phyloP scores from a whole-genome alignment of 2,113 vertebrate genomes.

The Pyxicephalus adspersus region DNA sequence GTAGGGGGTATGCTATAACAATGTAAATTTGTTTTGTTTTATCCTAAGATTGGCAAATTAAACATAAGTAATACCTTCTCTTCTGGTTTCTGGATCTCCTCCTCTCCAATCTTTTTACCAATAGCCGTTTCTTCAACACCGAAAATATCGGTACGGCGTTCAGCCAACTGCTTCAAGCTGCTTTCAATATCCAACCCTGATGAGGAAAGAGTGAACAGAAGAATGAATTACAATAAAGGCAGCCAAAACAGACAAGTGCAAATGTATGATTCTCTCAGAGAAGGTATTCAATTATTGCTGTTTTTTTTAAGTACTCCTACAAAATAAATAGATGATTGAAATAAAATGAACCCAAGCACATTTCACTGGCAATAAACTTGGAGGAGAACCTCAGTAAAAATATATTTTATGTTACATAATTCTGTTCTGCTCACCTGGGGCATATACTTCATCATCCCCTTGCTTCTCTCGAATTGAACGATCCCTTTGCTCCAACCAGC shows the following conservation, averaged over 20 bases:
- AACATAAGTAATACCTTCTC: constrained; percentile 83
- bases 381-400: too few species aligned
- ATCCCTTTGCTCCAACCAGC: constrained; percentile 96
- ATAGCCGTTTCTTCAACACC: constrained; percentile 98
- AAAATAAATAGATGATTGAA: too few species aligned
- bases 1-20: too few species aligned
- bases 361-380: too few species aligned
- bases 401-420: neutral
- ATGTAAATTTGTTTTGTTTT: neutral
- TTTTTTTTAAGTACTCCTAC: too few species aligned
- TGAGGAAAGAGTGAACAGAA: neutral
- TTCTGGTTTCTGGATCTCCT: constrained; percentile 98
- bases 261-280: too few species aligned
- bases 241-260: too few species aligned
- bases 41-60: neutral
- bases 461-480: constrained; percentile 94
- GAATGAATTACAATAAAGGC: neutral
- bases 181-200: constrained; percentile 95
- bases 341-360: too few species aligned
- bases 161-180: constrained; percentile 96
- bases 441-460: constrained; percentile 95
- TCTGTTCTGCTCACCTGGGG: constrained; percentile 75
- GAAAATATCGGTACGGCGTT: constrained; percentile 98
- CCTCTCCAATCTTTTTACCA: constrained; percentile 98
- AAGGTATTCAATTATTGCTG: too few species aligned